A percentile compares a stretch with the other conserved stretches of the same genome.
Conservation (phyloP, 2,888 invertebrate genomes). For the Caenorhabditis imperialis region DNA sequence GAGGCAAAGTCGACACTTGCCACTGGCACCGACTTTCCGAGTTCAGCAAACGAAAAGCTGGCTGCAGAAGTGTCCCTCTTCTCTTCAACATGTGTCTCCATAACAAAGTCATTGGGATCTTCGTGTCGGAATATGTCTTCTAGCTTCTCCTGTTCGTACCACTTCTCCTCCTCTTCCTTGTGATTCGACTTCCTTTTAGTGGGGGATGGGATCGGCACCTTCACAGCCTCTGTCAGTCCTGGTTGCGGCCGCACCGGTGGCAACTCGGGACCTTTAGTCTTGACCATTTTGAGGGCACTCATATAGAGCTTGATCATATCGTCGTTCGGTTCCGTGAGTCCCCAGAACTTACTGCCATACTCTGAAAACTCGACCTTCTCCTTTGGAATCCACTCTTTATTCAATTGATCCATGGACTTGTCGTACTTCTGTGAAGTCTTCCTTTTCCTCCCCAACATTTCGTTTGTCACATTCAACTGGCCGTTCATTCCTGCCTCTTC, state of each 20-base stretch:
- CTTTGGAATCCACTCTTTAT: slow-evolving; percentile 22
- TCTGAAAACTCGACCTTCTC: slow-evolving; percentile 38
- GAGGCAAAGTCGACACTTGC: not conserved
- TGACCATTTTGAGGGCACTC: too few species aligned
- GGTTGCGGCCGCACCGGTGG: too few species aligned
- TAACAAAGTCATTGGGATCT: not conserved
- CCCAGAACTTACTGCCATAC: slow-evolving; percentile 19
- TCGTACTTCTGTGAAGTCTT: too few species aligned
- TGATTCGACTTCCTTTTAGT: slow-evolving; percentile 10
- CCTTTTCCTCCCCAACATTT: slow-evolving; percentile 22
- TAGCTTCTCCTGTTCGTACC: not conserved
- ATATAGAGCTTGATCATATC: too few species aligned
- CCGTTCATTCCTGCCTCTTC: not conserved
- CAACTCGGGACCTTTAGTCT: not conserved
- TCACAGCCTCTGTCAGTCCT: too few species aligned
- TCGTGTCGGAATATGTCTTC: not conserved
- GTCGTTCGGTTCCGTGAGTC: slow-evolving; percentile 12
- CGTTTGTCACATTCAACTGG: too few species aligned
- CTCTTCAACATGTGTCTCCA: not conserved
- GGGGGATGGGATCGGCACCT: not conserved
- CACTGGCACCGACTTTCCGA: not conserved
- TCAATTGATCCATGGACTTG: slow-evolving; percentile 3
- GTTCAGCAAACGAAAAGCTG: too few species aligned
- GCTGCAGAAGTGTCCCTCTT: too few species aligned
- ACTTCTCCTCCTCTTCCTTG: slow-evolving; percentile 7